phyloP scores from a whole-genome alignment of 2,113 vertebrate species.

The Albula glossodonta region DNA sequence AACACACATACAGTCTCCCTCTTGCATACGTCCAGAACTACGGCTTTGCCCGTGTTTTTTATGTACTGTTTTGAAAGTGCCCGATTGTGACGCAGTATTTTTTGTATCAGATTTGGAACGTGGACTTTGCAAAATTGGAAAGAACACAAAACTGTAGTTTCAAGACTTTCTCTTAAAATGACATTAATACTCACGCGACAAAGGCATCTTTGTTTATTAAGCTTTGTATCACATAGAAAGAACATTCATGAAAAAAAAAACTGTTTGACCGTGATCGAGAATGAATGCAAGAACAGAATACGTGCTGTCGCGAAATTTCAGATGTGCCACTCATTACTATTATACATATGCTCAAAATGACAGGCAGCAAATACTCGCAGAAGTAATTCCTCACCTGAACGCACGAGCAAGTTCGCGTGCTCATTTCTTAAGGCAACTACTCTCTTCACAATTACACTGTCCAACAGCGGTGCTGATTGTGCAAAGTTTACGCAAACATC shows the following conservation, averaged over 20 bases:
- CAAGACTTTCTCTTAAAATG: not conserved
- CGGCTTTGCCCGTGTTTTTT: not conserved
- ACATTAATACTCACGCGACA: not conserved
- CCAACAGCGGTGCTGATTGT: not conserved
- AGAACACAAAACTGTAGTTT: not conserved
- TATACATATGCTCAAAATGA: not conserved
- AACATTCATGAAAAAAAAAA: too few relatives aligned
- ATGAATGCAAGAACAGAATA: not conserved
- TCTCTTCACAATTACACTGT: not conserved
- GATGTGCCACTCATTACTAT: not conserved
- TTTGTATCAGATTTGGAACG: not conserved
- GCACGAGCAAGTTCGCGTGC: not conserved
- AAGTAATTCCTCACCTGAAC: not conserved
- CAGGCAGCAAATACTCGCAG: not conserved
- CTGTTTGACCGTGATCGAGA: not conserved
- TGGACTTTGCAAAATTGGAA: not conserved
- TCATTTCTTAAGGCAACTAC: not conserved
- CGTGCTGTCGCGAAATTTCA: not conserved
- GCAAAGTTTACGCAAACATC: not conserved
- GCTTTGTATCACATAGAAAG: not conserved
- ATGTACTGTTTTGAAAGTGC: not conserved
- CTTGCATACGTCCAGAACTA: too few relatives aligned
- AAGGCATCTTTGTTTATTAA: not conserved
- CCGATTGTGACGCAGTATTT: constrained; percentile 8
- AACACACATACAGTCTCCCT: too few relatives aligned